Base-by-base conservation (phyloP, 2,113 vertebrate genomes). In the Alexandromys fortis region DNA sequence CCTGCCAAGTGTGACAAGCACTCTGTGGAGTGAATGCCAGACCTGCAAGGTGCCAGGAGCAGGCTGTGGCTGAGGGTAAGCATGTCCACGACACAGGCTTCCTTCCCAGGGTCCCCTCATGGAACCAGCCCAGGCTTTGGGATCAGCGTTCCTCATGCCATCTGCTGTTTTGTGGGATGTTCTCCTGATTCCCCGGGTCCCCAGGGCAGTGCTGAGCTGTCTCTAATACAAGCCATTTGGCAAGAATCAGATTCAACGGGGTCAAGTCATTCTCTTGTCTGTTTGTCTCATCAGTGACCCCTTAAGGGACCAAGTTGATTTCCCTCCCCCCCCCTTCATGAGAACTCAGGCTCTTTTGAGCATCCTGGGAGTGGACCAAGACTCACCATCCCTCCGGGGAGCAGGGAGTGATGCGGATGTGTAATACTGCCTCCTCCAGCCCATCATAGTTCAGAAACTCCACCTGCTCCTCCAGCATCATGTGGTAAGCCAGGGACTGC, bases 391-490 rank as follows among this genome's bases (percentile, higher is more conserved):
- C 99, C 17, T 97, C 95, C 1, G 98, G 98, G 94, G 96, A 98
- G 97, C 99, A 99, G 72, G 99, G 99, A 2, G 98, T 94, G 35
- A 99, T 96, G 92, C 97, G 98, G 65, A 98, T 95, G 65, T 99
- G 98, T 55, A 99, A 42, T 91, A 99, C 94, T 0, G 99, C 99
- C 96, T 99, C 99, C 72, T 99, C 99, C 55, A 98, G 98, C 38
- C 99, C 99, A 2, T 99, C 99, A 6, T 99, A 99, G 92, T 99
- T 98, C 93, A 99, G 96, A 82, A 99, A 98, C 97, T 99, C 99
- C 72, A 98, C 98, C 77, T 99, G 99, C 82, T 99, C 99, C 91
- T 99, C 99, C 24, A 99, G 92, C 38, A 97, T 95, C 97, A 99
- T 99, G 92, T 98, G 97, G 95, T 99, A 99, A 67, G 99, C 99